phyloP scores from a whole-genome alignment of 2,797 vertebrate species.

The Hemitrygon akajei region DNA sequence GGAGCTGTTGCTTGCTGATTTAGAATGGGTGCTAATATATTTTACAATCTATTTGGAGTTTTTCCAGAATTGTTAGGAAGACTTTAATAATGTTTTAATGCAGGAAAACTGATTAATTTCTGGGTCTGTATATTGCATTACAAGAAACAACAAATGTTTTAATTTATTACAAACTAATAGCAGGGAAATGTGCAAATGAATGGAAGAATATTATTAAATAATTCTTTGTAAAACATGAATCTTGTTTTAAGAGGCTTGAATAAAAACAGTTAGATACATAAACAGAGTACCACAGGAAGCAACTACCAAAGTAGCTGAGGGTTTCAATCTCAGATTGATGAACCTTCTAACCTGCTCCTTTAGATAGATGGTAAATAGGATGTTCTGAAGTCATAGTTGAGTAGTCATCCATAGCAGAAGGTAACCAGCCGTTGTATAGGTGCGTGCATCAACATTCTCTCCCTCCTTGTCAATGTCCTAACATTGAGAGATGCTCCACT shows the following conservation, averaged over 20 bases:
- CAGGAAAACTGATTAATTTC: too few species aligned
- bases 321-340: background rate
- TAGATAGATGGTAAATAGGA: background rate
- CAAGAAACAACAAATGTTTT: too few species aligned
- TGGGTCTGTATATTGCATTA: too few species aligned
- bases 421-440: background rate
- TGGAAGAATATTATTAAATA: background rate
- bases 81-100: too few species aligned
- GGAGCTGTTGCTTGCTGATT: too few species aligned
- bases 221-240: background rate
- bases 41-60: too few species aligned
- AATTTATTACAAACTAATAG: too few species aligned
- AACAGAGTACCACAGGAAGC: background rate
- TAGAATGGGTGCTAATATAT: too few species aligned
- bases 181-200: too few species aligned
- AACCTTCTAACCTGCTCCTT: background rate
- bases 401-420: too few species aligned
- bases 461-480: background rate
- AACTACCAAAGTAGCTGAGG: background rate
- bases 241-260: background rate
- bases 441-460: background rate
- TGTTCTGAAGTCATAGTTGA: background rate
- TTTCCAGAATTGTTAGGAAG: too few species aligned
- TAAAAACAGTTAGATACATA: background rate
- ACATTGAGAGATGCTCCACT: background rate